phyloP scores from a whole-genome alignment of 1,140 invertebrate species.

The Tigriopus japonicus region DNA sequence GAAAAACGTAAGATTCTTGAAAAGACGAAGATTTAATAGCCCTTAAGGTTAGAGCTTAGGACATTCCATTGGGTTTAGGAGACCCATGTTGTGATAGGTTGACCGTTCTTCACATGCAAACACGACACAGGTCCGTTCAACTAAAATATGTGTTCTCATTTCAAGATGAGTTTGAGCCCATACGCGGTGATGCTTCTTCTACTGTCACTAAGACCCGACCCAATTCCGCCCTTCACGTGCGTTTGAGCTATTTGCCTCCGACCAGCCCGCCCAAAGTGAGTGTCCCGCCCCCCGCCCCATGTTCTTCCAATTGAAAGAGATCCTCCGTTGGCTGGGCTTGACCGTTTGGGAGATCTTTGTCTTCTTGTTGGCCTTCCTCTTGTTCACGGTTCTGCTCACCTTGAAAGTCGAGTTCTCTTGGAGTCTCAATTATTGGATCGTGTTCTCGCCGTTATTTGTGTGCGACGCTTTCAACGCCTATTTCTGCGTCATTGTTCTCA shows the following conservation, averaged over 20 bases:
- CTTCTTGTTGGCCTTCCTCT: conserved; percentile 54
- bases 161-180: background rate
- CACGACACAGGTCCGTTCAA: no score
- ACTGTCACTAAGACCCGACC: no score
- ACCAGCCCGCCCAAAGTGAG: no score
- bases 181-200: background rate
- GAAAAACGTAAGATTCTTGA: no score
- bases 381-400: conserved; percentile 62
- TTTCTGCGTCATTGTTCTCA: conserved; percentile 81
- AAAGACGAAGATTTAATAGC: no score
- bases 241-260: no score
- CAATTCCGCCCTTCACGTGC: no score
- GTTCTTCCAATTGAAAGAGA: conserved; percentile 72
- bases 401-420: conserved; percentile 31
- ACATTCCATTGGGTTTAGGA: no score
- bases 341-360: conserved; percentile 85
- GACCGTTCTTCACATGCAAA: no score
- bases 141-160: no score
- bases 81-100: no score
- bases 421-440: conserved; percentile 42
- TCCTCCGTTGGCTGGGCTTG: conserved; percentile 77
- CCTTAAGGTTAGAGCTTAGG: no score
- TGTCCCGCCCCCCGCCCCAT: conserved; percentile 33
- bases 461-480: conserved; percentile 79
- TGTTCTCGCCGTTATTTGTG: conserved; percentile 74